A percentile compares a stretch with the other conserved stretches of the same genome.
Evolutionary conservation across 1,140 invertebrate genomes (phyloP).

Genomic region (Sarcophaga peregrina): DNA sequence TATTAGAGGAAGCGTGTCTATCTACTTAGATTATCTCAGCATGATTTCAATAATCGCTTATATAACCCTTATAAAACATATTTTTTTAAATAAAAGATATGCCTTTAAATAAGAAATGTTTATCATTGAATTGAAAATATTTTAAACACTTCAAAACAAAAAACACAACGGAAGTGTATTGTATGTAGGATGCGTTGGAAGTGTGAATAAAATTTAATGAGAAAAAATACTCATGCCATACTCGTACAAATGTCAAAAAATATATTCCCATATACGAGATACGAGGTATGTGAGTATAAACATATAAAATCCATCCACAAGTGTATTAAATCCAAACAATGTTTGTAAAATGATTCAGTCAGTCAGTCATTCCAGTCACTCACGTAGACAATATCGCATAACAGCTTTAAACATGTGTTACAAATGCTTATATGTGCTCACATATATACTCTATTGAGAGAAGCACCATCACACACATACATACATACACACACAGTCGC

Average conservation of each 20-base stretch:
- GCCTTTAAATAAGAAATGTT: no score
- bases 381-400: slow-evolving; percentile 11
- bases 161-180: no score
- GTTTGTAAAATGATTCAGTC: background rate
- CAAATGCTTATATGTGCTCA: background rate
- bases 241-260: slow-evolving; percentile 1
- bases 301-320: background rate
- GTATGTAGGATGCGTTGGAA: no score
- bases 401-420: slow-evolving; percentile 16
- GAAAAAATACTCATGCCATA: background rate
- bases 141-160: no score
- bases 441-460: background rate
- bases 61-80: no score
- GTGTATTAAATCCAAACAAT: slow-evolving; percentile 14
- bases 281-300: background rate
- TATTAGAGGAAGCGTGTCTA: no score
- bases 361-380: background rate
- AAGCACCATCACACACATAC: slow-evolving; percentile 3
- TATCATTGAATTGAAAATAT: no score
- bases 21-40: no score
- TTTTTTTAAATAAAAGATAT: no score
- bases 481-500: background rate
- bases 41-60: no score
- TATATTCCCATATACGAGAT: background rate
- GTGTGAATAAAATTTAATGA: no score